phyloP scores from a whole-genome alignment of 92 coral and sea anemone species.

The Nematostella vectensis region DNA sequence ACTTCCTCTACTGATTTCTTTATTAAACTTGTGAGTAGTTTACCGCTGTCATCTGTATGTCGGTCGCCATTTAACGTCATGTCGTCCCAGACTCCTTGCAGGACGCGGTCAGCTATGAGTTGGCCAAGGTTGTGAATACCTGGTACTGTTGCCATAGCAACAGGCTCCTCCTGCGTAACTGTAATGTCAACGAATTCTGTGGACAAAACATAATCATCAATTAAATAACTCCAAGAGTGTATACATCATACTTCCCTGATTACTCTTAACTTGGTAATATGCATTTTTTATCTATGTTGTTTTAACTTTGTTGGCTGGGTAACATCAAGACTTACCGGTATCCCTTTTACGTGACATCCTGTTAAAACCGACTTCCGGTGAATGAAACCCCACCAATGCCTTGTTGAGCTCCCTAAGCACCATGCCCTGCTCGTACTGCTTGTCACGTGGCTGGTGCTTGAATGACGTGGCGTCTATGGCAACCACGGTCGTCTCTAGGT shows the following conservation, averaged over 20 bases:
- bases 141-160: no score
- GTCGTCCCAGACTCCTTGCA: slow-evolving; percentile 12
- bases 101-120: slow-evolving; percentile 16
- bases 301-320: no score
- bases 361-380: slow-evolving; percentile 36
- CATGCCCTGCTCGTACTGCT: slow-evolving; percentile 39
- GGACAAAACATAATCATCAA: no score
- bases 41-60: slow-evolving; percentile 12
- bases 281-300: no score
- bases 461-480: slow-evolving; percentile 55
- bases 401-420: slow-evolving; percentile 56
- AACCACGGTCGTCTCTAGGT: slow-evolving; percentile 46
- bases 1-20: slow-evolving; percentile 54
- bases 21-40: slow-evolving; percentile 36
- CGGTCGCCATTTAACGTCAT: not conserved
- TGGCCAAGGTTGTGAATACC: no score
- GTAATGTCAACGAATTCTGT: no score
- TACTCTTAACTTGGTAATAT: not conserved
- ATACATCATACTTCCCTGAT: not conserved
- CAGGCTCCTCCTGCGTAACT: no score
- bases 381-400: slow-evolving; percentile 54
- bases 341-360: slow-evolving; percentile 1
- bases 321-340: no score
- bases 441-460: slow-evolving; percentile 17
- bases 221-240: no score